Conservation (phyloP, 2,888 invertebrate genomes). For the Mythimna lalbum region DNA sequence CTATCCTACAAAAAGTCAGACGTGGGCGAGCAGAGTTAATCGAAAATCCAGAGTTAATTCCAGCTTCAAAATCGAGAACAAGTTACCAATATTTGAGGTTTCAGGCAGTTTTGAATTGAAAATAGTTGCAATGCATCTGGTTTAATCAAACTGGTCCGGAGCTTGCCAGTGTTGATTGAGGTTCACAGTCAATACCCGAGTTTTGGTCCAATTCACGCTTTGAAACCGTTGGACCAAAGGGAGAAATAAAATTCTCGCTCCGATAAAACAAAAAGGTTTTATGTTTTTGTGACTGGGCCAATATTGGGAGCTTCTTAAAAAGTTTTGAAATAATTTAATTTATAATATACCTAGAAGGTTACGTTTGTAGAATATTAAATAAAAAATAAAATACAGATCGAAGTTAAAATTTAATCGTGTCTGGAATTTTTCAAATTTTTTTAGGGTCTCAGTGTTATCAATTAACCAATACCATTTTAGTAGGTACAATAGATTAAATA, state of each 20-base stretch:
- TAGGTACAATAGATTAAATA: too few species aligned
- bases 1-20: too few species aligned
- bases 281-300: not conserved
- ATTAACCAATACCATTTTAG: not conserved
- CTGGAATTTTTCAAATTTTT: not conserved
- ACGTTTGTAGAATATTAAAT: too few species aligned
- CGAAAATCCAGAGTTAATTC: conserved; percentile 7
- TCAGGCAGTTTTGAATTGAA: conserved; percentile 24
- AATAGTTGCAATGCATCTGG: conserved; percentile 38
- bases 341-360: not conserved
- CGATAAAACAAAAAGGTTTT: conserved; percentile 16
- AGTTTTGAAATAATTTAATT: not conserved
- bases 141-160: conserved; percentile 34
- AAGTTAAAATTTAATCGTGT: not conserved
- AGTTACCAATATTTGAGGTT: conserved; percentile 18
- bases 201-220: not conserved
- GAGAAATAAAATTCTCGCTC: conserved; percentile 7
- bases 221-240: not conserved
- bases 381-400: too few species aligned
- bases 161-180: conserved; percentile 44
- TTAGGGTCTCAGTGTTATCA: too few species aligned
- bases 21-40: too few species aligned
- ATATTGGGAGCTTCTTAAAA: conserved; percentile 19
- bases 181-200: conserved; percentile 23
- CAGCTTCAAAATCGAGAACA: conserved; percentile 1